Evolutionary conservation across 2,113 vertebrate species (phyloP).

Genomic region (Formicarius rufipectus): DNA sequence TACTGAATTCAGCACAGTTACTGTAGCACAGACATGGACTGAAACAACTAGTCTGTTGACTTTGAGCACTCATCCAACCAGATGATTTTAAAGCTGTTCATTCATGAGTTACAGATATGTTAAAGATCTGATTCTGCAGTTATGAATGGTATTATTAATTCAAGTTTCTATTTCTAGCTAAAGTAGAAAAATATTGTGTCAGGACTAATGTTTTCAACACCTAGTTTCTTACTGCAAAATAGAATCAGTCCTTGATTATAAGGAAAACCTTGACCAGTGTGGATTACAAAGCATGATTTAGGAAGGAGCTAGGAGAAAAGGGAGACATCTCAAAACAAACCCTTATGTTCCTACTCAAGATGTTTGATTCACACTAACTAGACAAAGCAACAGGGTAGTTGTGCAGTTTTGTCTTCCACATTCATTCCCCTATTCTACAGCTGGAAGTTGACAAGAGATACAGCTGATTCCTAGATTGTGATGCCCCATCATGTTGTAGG

Average conservation of each 20-base stretch:
- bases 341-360: neutral
- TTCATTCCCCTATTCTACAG: neutral
- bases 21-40: neutral
- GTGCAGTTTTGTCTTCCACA: neutral
- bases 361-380: neutral
- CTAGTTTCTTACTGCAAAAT: neutral
- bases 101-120: neutral
- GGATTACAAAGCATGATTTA: neutral
- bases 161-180: neutral
- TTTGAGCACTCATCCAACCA: neutral
- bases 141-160: neutral
- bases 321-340: neutral
- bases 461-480: neutral
- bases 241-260: neutral
- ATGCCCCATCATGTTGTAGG: neutral
- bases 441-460: neutral
- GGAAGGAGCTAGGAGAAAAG: neutral
- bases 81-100: neutral
- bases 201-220: neutral
- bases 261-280: neutral
- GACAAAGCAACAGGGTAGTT: neutral
- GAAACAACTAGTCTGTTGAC: neutral
- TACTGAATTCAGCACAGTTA: neutral
- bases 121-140: neutral
- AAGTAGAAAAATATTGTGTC: neutral